Evolutionary conservation across 2,113 vertebrate genomes (phyloP), one percentile per base, ranked within the genome.

Genomic region (Poeciliopsis turrubarensis): DNA sequence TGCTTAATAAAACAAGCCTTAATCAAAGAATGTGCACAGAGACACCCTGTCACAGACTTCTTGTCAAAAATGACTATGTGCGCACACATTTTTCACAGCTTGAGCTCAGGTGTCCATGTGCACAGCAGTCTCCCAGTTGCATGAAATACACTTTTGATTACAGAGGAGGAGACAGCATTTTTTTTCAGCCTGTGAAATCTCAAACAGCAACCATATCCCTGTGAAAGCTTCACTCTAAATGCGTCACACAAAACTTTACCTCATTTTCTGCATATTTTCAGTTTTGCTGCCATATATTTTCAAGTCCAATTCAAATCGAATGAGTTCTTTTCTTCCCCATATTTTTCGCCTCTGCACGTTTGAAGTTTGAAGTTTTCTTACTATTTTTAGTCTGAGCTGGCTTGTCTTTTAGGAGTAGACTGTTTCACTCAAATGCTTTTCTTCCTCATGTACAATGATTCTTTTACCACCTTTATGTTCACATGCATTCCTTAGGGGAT

Each of bases 381-480:
- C 86, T 92, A 92, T 90, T 87, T 87, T 89, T 89, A 92, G 74
- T 54, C 44, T 26, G 32, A 78, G 78, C 75, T 82, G 73, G 64
- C 70, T 73, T 86, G 78, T 75, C 77, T 89, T 84, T 79, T 78
- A 81, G 78, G 69, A 82, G 77, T 62, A 84, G 80, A 81, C 64
- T 83, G 11, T 73, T 71, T 73, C 31, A 12, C 63, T 77, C 32
- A 70, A 37, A 73, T 70, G 67, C 73, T 76, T 75, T 72, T 72
- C 77, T 88, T 70, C 73, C 86, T 88, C 85, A 78, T 72, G 70
- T 74, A 88, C 86, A 88, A 84, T 86, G 72, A 88, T 89, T 82
- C 73, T 84, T 66, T 87, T 77, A 54, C 71, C 81, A 86, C 80
- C 85, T 88, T 90, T 68, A 86, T 86, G 81, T 84, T 86, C 70